A percentile compares a stretch with the other conserved stretches of the same genome.
Conservation (phyloP, 2,797 vertebrate genomes). For the Pangasius macronema region DNA sequence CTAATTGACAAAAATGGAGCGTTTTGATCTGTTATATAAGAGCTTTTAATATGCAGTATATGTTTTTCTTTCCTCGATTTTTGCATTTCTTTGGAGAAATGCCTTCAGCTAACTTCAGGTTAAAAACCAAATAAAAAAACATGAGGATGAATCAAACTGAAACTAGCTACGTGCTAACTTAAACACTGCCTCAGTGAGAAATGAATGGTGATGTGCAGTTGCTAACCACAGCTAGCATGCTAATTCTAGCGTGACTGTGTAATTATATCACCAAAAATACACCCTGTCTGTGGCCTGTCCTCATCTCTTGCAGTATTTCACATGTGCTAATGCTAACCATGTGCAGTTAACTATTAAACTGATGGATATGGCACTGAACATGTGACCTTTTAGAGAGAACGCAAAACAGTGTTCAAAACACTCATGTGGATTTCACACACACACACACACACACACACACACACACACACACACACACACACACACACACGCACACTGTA, state of each 20-base stretch:
- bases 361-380: not conserved
- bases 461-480: not conserved
- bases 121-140: not conserved
- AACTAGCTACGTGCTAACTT: not conserved
- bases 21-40: slow-evolving; percentile 61
- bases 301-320: slow-evolving; percentile 32
- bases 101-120: not conserved
- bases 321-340: slow-evolving; percentile 39
- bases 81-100: not conserved
- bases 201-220: not conserved
- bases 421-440: no score
- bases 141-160: not conserved
- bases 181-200: not conserved
- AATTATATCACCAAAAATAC: slow-evolving; percentile 27
- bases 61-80: slow-evolving; percentile 28
- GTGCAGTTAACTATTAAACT: not conserved
- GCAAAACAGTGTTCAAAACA: no score
- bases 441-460: no score
- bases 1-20: slow-evolving; percentile 59
- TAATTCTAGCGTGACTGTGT: not conserved
- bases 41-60: slow-evolving; percentile 55
- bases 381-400: not conserved
- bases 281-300: not conserved
- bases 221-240: not conserved
- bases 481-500: not conserved